phyloP scores from a whole-genome alignment of 2,888 invertebrate genomes.

The Latrodectus elegans region DNA sequence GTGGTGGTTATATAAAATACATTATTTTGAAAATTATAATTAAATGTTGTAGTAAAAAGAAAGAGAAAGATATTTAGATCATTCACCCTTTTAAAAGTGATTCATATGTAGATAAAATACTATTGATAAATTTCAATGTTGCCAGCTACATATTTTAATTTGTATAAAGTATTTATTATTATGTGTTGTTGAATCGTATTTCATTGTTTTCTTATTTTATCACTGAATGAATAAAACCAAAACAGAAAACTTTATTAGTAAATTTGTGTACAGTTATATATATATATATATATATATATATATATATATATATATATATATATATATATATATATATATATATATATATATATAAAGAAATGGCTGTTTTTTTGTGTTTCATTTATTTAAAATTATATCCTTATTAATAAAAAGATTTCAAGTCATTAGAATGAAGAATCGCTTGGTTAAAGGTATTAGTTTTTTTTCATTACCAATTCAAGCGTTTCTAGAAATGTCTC shows the following conservation, averaged over 20 bases:
- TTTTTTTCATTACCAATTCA: no score
- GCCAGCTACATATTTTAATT: constrained; percentile 68
- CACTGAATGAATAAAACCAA: neutral
- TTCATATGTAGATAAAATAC: constrained; percentile 62
- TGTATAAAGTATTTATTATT: constrained; percentile 70
- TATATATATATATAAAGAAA: no score
- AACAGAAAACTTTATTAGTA: neutral
- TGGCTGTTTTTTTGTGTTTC: no score
- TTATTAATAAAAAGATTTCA: no score
- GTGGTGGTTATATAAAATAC: constrained; percentile 34
- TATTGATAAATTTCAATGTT: constrained; percentile 66
- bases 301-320: no score
- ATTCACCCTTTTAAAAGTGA: constrained; percentile 57
- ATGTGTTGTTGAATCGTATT: constrained; percentile 34
- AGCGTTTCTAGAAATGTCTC: no score
- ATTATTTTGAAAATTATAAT: constrained; percentile 47
- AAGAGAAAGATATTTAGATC: constrained; percentile 24
- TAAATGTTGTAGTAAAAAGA: constrained; percentile 43
- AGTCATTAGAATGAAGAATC: no score
- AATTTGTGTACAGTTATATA: neutral
- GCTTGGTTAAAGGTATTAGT: no score
- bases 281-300: no score
- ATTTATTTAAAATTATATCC: no score
- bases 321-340: no score
- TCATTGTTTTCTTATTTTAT: neutral